A percentile compares a stretch with the other conserved stretches of the same genome.
Conservation (phyloP, 2,113 vertebrate species). For the Manacus vitellinus region DNA sequence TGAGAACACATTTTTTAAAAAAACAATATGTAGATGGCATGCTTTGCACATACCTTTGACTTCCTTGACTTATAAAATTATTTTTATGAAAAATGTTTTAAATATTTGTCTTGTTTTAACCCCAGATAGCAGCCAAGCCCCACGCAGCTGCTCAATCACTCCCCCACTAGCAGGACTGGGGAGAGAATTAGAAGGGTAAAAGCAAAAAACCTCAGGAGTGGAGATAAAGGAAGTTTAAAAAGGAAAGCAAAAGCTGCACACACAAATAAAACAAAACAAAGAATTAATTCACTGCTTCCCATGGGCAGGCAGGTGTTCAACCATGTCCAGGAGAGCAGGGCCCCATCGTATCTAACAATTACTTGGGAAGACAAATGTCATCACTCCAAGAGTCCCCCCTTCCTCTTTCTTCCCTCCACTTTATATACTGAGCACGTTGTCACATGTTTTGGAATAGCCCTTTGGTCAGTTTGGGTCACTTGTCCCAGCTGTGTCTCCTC, state of each 20-base stretch:
- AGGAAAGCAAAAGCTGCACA: too few species aligned
- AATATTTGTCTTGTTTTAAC: too few species aligned
- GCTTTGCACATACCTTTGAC: background rate
- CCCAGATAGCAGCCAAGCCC: too few species aligned
- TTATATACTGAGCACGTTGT: background rate
- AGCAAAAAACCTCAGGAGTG: too few species aligned
- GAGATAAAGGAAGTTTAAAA: too few species aligned
- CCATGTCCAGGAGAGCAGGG: too few species aligned
- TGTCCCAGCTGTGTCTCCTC: background rate
- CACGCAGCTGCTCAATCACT: too few species aligned
- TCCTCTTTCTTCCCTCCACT: background rate
- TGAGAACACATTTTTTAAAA: background rate
- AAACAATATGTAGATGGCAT: background rate
- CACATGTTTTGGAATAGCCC: background rate
- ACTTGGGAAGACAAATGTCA: background rate
- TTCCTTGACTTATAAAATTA: background rate
- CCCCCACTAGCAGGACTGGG: too few species aligned
- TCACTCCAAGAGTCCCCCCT: background rate
- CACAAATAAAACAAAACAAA: too few species aligned
- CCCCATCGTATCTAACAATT: background rate
- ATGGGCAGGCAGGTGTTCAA: background rate
- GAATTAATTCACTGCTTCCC: too few species aligned
- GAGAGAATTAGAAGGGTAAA: too few species aligned
- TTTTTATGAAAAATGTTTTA: background rate
- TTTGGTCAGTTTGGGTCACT: background rate